A percentile compares a stretch with the other conserved stretches of the same genome.
Evolutionary conservation across 2,888 invertebrate species (phyloP).

Genomic region (Drosophila basisetae): DNA sequence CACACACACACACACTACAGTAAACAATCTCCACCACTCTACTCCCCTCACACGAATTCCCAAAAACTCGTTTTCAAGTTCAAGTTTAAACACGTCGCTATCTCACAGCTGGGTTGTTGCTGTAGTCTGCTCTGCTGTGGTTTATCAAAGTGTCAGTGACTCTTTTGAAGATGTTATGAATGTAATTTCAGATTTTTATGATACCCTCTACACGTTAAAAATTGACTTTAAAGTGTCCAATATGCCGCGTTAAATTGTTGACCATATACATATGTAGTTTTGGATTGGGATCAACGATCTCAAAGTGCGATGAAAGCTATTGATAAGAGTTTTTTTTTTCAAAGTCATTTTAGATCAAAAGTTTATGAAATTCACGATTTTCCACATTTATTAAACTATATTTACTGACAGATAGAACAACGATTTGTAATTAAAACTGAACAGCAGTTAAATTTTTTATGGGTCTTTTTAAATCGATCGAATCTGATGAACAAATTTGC

Average conservation of each 20-base stretch:
- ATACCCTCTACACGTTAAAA: conserved; percentile 20
- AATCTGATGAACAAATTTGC: neutral
- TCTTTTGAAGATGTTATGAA: conserved; percentile 66
- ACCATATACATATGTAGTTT: neutral
- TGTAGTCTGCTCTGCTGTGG: conserved; percentile 11
- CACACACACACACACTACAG: neutral
- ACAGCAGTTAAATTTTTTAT: neutral
- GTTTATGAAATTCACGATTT: neutral
- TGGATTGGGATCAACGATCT: neutral
- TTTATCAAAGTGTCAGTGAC: conserved; percentile 75
- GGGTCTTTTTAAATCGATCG: neutral
- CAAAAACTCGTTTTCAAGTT: conserved; percentile 82
- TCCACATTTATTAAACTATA: neutral
- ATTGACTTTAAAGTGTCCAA: neutral
- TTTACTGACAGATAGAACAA: neutral
- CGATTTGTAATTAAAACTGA: neutral
- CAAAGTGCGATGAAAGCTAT: neutral
- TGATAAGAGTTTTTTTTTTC: neutral
- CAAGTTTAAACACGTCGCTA: conserved; percentile 70
- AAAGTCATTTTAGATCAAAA: neutral
- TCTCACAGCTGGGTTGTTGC: conserved; percentile 5
- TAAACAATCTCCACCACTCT: conserved; percentile 45
- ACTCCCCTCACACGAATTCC: conserved; percentile 39
- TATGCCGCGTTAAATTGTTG: neutral
- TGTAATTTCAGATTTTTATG: conserved; percentile 42